Percentiles rank a stretch among this genome's conserved stretches.
Evolutionary conservation across 2,113 vertebrate genomes (phyloP).

Genomic region (Gnathonemus echidnorhynchus): DNA sequence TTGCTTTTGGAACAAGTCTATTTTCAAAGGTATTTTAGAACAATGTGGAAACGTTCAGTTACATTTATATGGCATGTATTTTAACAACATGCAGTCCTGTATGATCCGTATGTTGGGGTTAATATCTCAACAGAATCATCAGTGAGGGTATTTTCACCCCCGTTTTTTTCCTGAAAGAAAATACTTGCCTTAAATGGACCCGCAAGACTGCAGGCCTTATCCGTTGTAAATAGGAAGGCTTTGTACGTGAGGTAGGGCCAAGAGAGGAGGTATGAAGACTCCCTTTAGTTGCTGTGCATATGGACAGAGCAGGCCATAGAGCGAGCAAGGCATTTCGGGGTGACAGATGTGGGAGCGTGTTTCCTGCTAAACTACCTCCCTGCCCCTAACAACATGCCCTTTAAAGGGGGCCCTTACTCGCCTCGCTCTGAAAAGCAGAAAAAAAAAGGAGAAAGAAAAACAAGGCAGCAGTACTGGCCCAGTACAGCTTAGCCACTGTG

Average conservation of each 20-base stretch:
- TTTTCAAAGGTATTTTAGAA: background rate
- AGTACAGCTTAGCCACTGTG: background rate
- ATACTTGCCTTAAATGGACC: slow-evolving; percentile 20
- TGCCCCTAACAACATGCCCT: slow-evolving; percentile 20
- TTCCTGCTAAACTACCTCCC: slow-evolving; percentile 33
- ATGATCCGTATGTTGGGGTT: background rate
- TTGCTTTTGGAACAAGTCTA: background rate
- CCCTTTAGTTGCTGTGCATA: slow-evolving; percentile 29
- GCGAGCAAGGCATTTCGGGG: slow-evolving; percentile 12
- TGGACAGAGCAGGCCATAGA: slow-evolving; percentile 5
- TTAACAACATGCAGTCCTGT: background rate
- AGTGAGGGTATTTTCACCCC: background rate
- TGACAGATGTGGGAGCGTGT: slow-evolving; percentile 26
- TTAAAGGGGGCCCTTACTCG: slow-evolving; percentile 23
- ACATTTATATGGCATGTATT: background rate
- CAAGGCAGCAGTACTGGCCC: background rate
- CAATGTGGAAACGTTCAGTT: background rate
- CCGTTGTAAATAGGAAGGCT: slow-evolving; percentile 42
- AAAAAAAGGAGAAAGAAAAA: slow-evolving; percentile 10
- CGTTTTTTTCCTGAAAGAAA: slow-evolving; percentile 12
- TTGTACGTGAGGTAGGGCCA: slow-evolving; percentile 35
- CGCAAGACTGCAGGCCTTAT: slow-evolving; percentile 33
- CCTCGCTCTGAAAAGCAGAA: background rate
- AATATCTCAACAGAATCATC: slow-evolving; percentile 8
- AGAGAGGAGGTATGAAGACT: slow-evolving; percentile 41